Base-by-base conservation (phyloP, 1,140 invertebrate genomes). In the Penaeus chinensis region DNA sequence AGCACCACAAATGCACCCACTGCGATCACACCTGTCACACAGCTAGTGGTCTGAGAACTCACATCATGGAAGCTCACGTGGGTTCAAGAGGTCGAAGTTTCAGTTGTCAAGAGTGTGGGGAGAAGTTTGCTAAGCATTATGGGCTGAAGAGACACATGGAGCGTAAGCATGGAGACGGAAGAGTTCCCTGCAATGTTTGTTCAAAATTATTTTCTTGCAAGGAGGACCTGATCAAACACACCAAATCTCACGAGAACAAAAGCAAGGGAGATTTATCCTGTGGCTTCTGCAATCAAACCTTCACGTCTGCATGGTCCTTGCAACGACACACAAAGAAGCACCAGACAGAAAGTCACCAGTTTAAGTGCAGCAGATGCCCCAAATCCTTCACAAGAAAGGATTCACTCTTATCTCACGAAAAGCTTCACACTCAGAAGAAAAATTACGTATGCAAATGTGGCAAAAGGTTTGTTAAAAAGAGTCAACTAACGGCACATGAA, bases 21-120 rank as follows among this genome's bases (percentile, higher is more conserved):
- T 87, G 85, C 61, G 24, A 74, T 16, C 85, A 87, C 60, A 24
- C 71, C 5, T 87, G 85, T 27, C 37, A 87, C 20, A 87, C 85
- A 47, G 80, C 80, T 22, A 87, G 80, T 82, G 85, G 85, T 5
- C n/a, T 87, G n/a, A 61, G 85, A n/a, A 87, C 80, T 27, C 85
- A 87, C 32, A 87, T 77, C 37, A 62, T 76, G 69, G 80, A 87
- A 63, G 54, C 20, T 42, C 85, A 87, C 71, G 47, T 66, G 37
- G 32, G 16, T 16, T 24, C 37, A 65, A 32, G 77, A 13, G 42
- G 47, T 4, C 69, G n/a, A 37, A 42, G 8, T 7, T 62, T 82
- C 47, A 63, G 13, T 11, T 87, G 85, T 54, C 32, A 77, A 24
- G n/a, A 82, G n/a, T 83, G 85, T 76, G 80, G 80, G 11, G 79